Percentiles rank a stretch among this genome's conserved stretches.
phyloP scores from a whole-genome alignment of 2,797 vertebrate genomes.

The Malacoraja senta region DNA sequence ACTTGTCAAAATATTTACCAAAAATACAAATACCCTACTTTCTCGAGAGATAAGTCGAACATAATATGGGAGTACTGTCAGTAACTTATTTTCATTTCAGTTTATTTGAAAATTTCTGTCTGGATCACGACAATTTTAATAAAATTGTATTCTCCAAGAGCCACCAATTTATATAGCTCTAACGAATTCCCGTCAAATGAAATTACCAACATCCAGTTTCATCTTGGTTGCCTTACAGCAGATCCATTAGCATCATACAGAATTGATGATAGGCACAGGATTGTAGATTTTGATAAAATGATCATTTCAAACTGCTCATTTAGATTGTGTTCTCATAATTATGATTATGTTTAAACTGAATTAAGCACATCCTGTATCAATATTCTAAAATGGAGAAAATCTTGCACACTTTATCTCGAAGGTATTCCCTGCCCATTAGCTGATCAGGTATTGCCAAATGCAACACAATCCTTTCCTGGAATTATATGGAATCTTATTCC shows the following conservation, averaged over 20 bases:
- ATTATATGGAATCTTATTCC: neutral
- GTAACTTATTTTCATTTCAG: neutral
- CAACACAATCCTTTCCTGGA: neutral
- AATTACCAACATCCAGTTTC: neutral
- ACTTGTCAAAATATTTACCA: neutral
- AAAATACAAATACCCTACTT: too few relatives aligned
- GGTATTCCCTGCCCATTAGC: too few relatives aligned
- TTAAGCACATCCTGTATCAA: neutral
- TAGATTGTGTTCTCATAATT: neutral
- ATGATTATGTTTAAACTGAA: neutral
- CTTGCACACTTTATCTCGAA: neutral
- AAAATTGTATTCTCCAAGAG: neutral
- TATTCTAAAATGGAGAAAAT: neutral
- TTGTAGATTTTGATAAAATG: neutral
- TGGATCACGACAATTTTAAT: neutral
- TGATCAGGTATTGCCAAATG: neutral
- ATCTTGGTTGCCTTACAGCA: neutral
- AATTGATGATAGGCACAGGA: neutral
- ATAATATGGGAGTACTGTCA: neutral
- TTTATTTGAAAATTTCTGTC: neutral
- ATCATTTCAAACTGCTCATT: neutral
- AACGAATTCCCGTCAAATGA: neutral
- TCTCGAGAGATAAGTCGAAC: neutral
- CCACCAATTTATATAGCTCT: neutral
- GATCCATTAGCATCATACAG: neutral